Evolutionary conservation across 2,113 vertebrate species (phyloP).

Genomic region (Chamaetylas fuelleborni): DNA sequence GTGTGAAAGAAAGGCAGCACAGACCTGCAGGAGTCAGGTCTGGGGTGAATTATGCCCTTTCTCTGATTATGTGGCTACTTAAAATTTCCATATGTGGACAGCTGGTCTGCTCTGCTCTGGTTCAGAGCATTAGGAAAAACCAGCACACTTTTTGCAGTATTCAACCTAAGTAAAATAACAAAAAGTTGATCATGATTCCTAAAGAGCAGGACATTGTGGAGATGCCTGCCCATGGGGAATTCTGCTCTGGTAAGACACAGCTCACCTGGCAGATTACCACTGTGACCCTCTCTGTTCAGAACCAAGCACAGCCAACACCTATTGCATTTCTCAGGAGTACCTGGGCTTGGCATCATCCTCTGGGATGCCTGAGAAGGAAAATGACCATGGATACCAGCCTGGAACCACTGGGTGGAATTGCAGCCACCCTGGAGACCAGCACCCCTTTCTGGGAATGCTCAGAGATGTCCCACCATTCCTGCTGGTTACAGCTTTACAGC

Average conservation of each 20-base stretch:
- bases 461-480: accelerated
- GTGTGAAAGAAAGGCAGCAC: neutral
- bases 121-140: neutral
- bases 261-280: neutral
- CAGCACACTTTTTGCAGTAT: neutral
- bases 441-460: neutral
- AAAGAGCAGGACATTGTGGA: neutral
- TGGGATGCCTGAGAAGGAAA: neutral
- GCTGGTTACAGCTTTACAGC: neutral
- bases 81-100: neutral
- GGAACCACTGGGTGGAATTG: neutral
- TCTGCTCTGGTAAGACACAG: neutral
- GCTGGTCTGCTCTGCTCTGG: neutral
- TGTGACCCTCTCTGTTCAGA: neutral
- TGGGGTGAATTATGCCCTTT: neutral
- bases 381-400: neutral
- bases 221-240: neutral
- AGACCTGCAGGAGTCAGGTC: neutral
- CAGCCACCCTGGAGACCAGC: neutral
- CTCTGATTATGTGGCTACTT: neutral
- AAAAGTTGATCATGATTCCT: neutral
- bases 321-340: neutral
- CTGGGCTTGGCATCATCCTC: neutral
- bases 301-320: neutral
- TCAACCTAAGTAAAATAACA: neutral